Evolutionary conservation across 1,140 invertebrate genomes (phyloP).

Genomic region (Zaprionus taronus): DNA sequence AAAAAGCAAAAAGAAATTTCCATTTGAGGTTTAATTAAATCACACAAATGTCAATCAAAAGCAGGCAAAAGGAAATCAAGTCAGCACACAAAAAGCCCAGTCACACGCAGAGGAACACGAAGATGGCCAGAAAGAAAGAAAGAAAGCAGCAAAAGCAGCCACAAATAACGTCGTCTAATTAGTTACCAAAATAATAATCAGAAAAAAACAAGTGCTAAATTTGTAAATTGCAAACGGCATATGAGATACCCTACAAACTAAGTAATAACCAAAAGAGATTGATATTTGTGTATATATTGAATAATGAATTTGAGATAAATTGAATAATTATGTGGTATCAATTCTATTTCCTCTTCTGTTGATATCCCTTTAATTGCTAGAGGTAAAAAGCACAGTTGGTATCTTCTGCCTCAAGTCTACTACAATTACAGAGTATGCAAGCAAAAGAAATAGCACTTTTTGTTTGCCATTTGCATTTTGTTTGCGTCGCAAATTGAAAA

Average conservation of each 20-base stretch:
- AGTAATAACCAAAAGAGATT: background rate
- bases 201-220: background rate
- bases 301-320: too few relatives aligned
- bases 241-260: conserved; percentile 7
- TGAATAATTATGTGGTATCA: too few relatives aligned
- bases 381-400: too few relatives aligned
- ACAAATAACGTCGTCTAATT: conserved; percentile 74
- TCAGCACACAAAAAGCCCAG: background rate
- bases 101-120: background rate
- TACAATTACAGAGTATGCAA: conserved; percentile 16
- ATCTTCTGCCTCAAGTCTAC: too few relatives aligned
- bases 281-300: too few relatives aligned
- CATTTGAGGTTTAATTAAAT: conserved; percentile 80
- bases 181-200: conserved; percentile 58
- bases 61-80: conserved; percentile 36
- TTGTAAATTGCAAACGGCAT: background rate
- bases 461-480: conserved; percentile 73
- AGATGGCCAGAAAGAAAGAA: background rate
- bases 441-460: conserved; percentile 36
- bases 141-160: conserved; percentile 34
- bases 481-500: conserved; percentile 65
- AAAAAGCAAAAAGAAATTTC: conserved; percentile 46
- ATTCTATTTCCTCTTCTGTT: too few relatives aligned
- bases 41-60: conserved; percentile 65
- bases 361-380: too few relatives aligned